Evolutionary conservation across 2,888 invertebrate species (phyloP).

Genomic region (Alloscopus bannaensis): DNA sequence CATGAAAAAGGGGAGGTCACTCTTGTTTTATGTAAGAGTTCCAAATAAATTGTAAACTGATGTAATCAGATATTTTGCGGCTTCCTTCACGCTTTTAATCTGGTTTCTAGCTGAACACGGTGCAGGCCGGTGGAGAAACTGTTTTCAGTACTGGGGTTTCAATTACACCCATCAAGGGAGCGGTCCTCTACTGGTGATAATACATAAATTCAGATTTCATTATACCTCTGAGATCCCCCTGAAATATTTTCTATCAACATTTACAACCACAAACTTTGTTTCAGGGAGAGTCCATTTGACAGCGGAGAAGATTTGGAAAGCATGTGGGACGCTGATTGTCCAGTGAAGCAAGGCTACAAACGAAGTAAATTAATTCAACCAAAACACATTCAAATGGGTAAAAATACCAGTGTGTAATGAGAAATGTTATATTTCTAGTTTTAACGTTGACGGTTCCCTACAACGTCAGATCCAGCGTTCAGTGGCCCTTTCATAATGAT

Average conservation of each 20-base stretch:
- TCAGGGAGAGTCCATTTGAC: neutral
- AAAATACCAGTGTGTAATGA: no score
- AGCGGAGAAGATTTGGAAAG: neutral
- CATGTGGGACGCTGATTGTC: neutral
- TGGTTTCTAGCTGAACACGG: neutral
- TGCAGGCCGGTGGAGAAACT: slow-evolving; percentile 12
- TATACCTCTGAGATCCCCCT: neutral
- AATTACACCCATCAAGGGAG: neutral
- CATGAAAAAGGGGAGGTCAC: neutral
- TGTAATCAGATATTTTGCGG: neutral
- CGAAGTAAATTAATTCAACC: slow-evolving; percentile 10
- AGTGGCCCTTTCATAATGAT: no score
- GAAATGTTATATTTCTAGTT: no score
- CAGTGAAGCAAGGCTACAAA: slow-evolving; percentile 15
- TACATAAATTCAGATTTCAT: neutral
- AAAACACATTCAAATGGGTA: no score
- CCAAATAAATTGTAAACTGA: neutral
- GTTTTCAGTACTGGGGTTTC: neutral
- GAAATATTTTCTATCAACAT: neutral
- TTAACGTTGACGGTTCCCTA: no score
- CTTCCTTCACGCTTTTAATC: neutral
- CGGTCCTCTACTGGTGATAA: slow-evolving; percentile 10
- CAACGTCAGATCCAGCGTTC: no score
- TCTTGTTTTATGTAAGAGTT: neutral
- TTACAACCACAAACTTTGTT: neutral